These are phyloP conservation scores for Steinernema hermaphroditum DNA, from an alignment of 2,888 invertebrate genomes.

Conservation along the genomic window DNA sequence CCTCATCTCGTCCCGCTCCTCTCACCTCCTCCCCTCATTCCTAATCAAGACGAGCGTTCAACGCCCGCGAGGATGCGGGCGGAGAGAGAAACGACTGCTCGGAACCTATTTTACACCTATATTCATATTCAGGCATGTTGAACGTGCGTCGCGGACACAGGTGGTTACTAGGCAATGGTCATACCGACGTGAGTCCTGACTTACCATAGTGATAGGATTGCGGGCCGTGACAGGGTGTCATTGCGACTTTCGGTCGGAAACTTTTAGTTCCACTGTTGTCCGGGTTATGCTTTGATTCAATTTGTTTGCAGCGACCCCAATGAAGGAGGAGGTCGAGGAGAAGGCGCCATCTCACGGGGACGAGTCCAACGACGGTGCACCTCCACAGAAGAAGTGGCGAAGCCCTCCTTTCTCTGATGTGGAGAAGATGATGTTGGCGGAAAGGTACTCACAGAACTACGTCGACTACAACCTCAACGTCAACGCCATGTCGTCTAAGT, in stretches of 20 bases:
- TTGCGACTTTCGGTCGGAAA: slow-evolving; percentile 6
- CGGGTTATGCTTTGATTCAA: background rate
- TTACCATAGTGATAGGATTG: slow-evolving; percentile 30
- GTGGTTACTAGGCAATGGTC: slow-evolving; percentile 30
- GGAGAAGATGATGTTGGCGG: slow-evolving; percentile 24
- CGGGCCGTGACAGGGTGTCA: slow-evolving; percentile 18
- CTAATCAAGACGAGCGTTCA: slow-evolving; percentile 31
- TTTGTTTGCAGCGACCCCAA: slow-evolving; percentile 13
- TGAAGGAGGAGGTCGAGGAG: slow-evolving; percentile 30
- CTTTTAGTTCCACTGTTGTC: slow-evolving; percentile 6
- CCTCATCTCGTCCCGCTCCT: slow-evolving; percentile 27
- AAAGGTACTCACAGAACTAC: slow-evolving; percentile 23
- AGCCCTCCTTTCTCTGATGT: slow-evolving; percentile 22
- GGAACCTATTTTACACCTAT: slow-evolving; percentile 31
- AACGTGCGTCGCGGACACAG: slow-evolving; percentile 30
- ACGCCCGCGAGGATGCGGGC: slow-evolving; percentile 31
- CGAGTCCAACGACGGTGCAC: slow-evolving; percentile 19
- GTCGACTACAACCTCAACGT: slow-evolving; percentile 25
- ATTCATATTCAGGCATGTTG: slow-evolving; percentile 30
- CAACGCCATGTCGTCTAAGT: slow-evolving; percentile 20
- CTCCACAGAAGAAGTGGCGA: slow-evolving; percentile 30
- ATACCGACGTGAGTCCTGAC: slow-evolving; percentile 31
- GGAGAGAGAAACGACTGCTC: slow-evolving; percentile 30
- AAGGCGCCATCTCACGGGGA: slow-evolving; percentile 4
- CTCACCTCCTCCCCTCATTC: slow-evolving; percentile 30